Base-by-base conservation (phyloP, 2,797 vertebrate species). In the Denticeps clupeoides region DNA sequence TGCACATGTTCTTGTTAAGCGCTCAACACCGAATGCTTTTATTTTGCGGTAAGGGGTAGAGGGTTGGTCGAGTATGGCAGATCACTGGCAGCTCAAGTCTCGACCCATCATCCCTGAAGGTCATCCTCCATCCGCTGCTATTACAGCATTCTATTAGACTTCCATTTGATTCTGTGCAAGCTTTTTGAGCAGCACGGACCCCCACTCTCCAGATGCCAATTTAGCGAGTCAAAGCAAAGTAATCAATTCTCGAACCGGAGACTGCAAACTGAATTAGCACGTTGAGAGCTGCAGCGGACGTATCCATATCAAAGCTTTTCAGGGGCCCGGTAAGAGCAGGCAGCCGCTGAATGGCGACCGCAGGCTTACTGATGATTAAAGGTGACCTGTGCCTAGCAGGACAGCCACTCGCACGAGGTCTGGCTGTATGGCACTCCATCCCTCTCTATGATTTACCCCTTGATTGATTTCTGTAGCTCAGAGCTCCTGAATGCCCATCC, bases 261-360 rank as follows among this genome's bases (percentile, higher is more conserved):
- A 73, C 66, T 66, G 67, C 66, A 75, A 71, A 74, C 65, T 65
- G 65, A 75, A 78, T 75, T 69, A 74, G 60, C 66, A 62, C 56
- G 47, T 37, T 53, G 60, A 64, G 59, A 71, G 64, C 48, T 49
- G n/a, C 71, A 71, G 71, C 66, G 71, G 65, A 74, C 60, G 64
- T 67, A 59, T 76, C 65, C 65, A 71, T 79, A 79, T 81, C 71
- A 79, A 79, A 82, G 69, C 67, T 60, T 61, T 72, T 70, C 64
- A 63, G 63, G 57, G 49, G 53, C 33, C 47, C 45, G 47, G 63
- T 63, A 59, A 53, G 49, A 56, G 69, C 56, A 33, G 51, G 19
- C 55, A 65, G 63, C 59, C 60, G 29, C 57, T 74, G 68, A 75
- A 76, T 67, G 55, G 66, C 44, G 64, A 66, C 18, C 50, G 71